Conservation (phyloP, 2,113 vertebrate species). For the Deroptyus accipitrinus region DNA sequence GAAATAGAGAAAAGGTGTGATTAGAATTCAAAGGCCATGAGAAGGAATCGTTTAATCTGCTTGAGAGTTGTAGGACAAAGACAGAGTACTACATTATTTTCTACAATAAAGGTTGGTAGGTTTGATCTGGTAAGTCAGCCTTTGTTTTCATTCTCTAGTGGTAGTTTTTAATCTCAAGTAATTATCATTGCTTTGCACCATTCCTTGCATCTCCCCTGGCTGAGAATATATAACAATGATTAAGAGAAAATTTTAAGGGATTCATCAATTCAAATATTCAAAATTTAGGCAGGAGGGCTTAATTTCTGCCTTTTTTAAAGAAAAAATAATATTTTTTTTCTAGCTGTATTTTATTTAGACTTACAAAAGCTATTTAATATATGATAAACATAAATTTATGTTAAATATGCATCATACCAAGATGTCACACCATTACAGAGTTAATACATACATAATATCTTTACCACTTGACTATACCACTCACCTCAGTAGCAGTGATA, state of each 20-base stretch:
- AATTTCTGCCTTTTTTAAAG: not conserved
- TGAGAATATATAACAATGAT: not conserved
- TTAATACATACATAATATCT: not conserved
- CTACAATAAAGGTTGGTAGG: not conserved
- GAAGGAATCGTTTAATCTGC: not conserved
- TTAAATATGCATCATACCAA: not conserved
- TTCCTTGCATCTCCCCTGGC: not conserved
- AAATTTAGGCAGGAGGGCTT: not conserved
- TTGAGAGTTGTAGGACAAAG: slow-evolving; percentile 12
- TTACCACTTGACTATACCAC: not conserved
- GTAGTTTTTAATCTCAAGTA: slow-evolving; percentile 17
- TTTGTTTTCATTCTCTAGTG: not conserved
- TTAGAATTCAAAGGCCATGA: slow-evolving; percentile 18
- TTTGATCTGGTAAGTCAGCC: not conserved
- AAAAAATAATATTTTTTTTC: not conserved
- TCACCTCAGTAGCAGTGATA: not conserved
- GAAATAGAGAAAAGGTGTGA: not conserved
- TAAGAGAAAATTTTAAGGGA: not conserved
- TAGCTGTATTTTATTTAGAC: not conserved
- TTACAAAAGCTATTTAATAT: not conserved
- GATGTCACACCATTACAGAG: not conserved
- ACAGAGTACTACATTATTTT: slow-evolving; percentile 1
- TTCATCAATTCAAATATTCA: not conserved
- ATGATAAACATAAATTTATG: not conserved
- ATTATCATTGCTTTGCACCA: slow-evolving; percentile 5